phyloP scores from a whole-genome alignment of 2,113 vertebrate genomes.

The Aegotheles bennettii region DNA sequence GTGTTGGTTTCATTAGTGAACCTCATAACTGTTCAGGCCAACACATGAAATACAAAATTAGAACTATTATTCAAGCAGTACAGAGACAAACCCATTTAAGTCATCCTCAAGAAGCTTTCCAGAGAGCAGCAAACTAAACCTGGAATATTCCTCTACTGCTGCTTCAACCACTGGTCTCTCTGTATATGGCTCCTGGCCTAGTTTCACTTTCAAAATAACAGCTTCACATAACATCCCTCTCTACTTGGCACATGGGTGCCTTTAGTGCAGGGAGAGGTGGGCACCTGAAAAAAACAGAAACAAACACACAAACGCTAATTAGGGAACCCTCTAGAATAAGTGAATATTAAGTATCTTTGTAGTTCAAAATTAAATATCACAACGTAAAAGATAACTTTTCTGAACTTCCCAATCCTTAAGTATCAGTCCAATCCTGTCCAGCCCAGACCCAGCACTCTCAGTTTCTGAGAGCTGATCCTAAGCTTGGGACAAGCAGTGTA shows the following conservation, averaged over 20 bases:
- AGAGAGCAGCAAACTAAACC: background rate
- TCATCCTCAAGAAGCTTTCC: background rate
- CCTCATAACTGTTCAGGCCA: background rate
- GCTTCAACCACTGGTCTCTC: background rate
- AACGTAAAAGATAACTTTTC: background rate
- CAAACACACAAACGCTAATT: background rate
- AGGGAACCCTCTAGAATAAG: background rate
- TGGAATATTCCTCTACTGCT: background rate
- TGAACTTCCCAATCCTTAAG: background rate
- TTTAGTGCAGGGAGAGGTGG: too few species aligned
- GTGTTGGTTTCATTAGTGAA: background rate
- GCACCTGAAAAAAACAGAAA: too few species aligned
- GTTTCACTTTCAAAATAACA: background rate
- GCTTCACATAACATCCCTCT: background rate
- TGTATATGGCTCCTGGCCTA: accelerated
- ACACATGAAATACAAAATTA: background rate
- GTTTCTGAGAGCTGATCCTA: background rate
- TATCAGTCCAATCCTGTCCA: accelerated
- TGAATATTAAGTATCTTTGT: background rate
- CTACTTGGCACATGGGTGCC: too few species aligned
- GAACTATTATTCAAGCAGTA: background rate
- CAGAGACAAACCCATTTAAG: background rate
- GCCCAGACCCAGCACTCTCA: background rate
- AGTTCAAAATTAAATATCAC: background rate
- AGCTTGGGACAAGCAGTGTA: background rate